Evolutionary conservation across 92 coral and sea anemone species (phyloP), one percentile per base, ranked within the genome.

Genomic region (Umimayanthus kanabou): DNA sequence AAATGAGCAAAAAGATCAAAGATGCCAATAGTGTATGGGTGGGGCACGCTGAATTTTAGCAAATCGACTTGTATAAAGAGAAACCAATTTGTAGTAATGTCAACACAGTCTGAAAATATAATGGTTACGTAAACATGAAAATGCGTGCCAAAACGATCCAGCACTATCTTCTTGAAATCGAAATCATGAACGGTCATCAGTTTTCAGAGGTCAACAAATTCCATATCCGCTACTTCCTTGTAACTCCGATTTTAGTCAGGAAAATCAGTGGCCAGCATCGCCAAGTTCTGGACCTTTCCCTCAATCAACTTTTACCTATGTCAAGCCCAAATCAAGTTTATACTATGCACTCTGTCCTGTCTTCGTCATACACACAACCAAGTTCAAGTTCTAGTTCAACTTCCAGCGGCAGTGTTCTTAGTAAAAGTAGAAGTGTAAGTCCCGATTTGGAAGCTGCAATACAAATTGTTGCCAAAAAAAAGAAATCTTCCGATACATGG

Each of bases 401-500:
- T 5, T 77, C 39, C 39, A n/a, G 39, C 37, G 65, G 39, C 64
- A 77, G 25, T 79, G 50, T 55, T 79, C 25, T 26, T 26, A 79
- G 83, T 79, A 71, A 79, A 79, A 55, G 83, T 79, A 71, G 83
- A 47, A 53, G 83, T 11, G 83, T 55, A 79, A 55, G 69, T 55
- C 70, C 71, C 20, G 55, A 61, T 80, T 80, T 61, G 73, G 73
- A 61, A 64, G 73, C 70, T 33, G 85, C 53, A 42, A 80, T 61
- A 28, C 70, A 80, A 64, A 80, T 58, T 33, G 85, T 80, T 11
- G 70, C 43, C 4, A 80, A 55, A 49, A 80, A 80, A 15, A 53
- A 80, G 65, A 57, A 80, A 80, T 49, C 71, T 37, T 80, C 85
- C 69, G 94, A 85, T 43, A 85, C 73, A 30, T 92, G 85, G 91